These are phyloP conservation scores for Xenopus petersii DNA, from an alignment of 2,797 vertebrate genomes.

Conservation along the genomic window DNA sequence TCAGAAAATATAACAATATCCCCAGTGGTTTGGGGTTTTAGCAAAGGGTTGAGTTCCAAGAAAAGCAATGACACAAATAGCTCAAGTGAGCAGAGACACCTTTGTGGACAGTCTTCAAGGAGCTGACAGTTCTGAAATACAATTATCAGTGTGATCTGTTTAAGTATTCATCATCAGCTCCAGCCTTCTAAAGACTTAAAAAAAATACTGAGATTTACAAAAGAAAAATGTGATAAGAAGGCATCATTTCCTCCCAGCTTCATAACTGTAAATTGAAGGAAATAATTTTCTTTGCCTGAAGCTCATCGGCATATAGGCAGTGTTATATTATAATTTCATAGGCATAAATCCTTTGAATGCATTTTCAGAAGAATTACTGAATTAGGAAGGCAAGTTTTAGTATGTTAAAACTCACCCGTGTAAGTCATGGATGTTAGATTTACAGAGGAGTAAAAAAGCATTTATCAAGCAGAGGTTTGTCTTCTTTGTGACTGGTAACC, in stretches of 20 bases:
- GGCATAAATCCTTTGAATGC: constrained; percentile 82
- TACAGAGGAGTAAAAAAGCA: constrained; percentile 33
- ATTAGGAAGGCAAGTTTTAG: constrained; percentile 76
- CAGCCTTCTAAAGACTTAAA: constrained; percentile 76
- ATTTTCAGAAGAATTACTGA: constrained; percentile 77
- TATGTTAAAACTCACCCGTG: constrained; percentile 70
- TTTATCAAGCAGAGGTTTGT: constrained; percentile 44
- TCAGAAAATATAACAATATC: constrained; percentile 76
- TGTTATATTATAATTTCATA: constrained; percentile 82
- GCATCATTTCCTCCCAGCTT: constrained; percentile 72
- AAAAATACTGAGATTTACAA: constrained; percentile 67
- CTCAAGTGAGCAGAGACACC: constrained; percentile 75
- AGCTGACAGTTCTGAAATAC: constrained; percentile 92
- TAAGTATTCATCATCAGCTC: constrained; percentile 87
- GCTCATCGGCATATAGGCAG: constrained; percentile 77
- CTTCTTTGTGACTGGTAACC: constrained; percentile 7
- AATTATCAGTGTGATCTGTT: constrained; percentile 96
- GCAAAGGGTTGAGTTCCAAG: constrained; percentile 71
- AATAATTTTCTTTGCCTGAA: constrained; percentile 81
- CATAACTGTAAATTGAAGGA: constrained; percentile 83
- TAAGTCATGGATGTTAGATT: constrained; percentile 56
- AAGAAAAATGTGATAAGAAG: constrained; percentile 70
- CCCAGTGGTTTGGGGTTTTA: constrained; percentile 81
- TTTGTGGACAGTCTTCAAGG: constrained; percentile 80
- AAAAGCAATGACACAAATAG: constrained; percentile 80